These are phyloP conservation scores for Phymastichus coffea DNA, from an alignment of 1,140 invertebrate genomes.

Conservation along the genomic window DNA sequence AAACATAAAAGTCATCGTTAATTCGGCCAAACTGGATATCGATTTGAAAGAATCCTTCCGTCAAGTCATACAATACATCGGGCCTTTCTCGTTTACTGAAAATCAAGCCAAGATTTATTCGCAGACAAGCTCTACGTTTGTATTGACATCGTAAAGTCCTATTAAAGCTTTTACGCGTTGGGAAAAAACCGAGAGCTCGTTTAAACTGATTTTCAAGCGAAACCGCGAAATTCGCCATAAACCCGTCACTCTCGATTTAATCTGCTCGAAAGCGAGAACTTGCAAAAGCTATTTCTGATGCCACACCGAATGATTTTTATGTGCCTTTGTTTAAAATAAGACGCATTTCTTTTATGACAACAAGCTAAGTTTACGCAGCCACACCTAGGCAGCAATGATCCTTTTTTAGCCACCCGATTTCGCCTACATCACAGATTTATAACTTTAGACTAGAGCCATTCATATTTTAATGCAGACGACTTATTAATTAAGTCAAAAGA, in stretches of 20 bases:
- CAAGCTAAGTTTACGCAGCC: too few species aligned
- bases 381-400: too few species aligned
- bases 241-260: slow-evolving; percentile 2
- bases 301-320: not conserved
- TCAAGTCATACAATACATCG: too few species aligned
- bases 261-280: not conserved
- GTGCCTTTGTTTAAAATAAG: not conserved
- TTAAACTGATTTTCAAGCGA: not conserved
- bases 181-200: not conserved
- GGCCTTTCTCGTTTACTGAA: not conserved
- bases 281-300: slow-evolving; percentile 5
- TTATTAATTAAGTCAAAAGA: too few species aligned
- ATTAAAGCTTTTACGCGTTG: not conserved
- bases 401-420: too few species aligned
- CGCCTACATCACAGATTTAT: too few species aligned
- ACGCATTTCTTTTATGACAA: too few species aligned
- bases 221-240: slow-evolving; percentile 2
- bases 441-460: too few species aligned
- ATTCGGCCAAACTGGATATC: too few species aligned
- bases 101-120: not conserved
- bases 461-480: too few species aligned
- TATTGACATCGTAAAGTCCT: not conserved
- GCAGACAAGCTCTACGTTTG: not conserved
- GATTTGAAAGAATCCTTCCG: too few species aligned
- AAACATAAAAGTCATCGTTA: too few species aligned